A percentile compares a stretch with the other conserved stretches of the same genome.
phyloP scores from a whole-genome alignment of 23 tunicate genomes.

The Ciona savignyi region DNA sequence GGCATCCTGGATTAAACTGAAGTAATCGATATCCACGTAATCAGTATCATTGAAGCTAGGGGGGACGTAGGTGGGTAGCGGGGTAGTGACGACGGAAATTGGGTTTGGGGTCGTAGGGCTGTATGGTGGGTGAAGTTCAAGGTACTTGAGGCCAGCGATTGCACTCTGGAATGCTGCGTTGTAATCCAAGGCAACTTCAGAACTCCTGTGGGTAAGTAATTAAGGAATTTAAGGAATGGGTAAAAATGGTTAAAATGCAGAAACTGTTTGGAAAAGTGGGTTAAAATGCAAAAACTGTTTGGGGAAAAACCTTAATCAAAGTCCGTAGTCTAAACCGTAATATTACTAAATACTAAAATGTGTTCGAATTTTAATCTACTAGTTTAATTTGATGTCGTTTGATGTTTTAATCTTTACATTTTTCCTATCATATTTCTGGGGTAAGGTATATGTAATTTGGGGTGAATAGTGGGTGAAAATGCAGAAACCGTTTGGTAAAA shows the following conservation, averaged over 20 bases:
- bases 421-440: no score
- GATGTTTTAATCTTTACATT: no score
- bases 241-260: not conserved
- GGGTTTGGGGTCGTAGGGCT: constrained; percentile 26
- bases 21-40: not conserved
- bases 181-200: constrained; percentile 71
- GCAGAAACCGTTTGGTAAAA: no score
- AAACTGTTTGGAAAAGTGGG: not conserved
- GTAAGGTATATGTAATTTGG: no score
- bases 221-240: no score
- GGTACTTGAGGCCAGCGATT: constrained; percentile 59
- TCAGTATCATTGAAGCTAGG: not conserved
- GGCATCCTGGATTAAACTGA: not conserved
- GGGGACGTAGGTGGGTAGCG: constrained; percentile 12
- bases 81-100: constrained; percentile 23
- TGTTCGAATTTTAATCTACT: no score
- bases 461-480: no score
- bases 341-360: no score
- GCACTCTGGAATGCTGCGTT: constrained; percentile 95
- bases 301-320: no score
- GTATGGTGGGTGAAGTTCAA: constrained; percentile 60
- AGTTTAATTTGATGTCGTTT: no score
- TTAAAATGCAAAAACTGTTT: no score
- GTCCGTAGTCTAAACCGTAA: no score
- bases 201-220: constrained; percentile 23